Evolutionary conservation across 2,113 vertebrate species (phyloP), one percentile per base, ranked within the genome.

Genomic region (Dendrocopos noguchii): DNA sequence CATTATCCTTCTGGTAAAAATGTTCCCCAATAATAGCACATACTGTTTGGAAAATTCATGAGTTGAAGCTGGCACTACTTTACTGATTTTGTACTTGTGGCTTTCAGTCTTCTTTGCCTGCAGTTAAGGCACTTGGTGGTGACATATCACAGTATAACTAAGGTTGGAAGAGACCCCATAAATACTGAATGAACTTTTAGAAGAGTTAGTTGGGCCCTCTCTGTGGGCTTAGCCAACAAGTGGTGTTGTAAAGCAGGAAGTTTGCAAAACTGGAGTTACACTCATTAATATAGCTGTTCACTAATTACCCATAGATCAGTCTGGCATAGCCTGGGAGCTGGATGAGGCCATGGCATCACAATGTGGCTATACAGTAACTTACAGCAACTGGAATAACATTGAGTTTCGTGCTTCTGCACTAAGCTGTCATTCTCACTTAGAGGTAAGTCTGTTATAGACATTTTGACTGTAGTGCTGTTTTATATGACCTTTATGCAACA

Each of bases 281-380:
- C 15, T 66, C 12, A 22, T 36, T 88, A 87, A 73, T 17, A 19
- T 6, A 3, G 0, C 5, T 73, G 25, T 68, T 34, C 20, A 33
- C 18, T 80, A 10, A 93, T 44, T 95, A 27, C 36, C 59, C 5
- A 6, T 56, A 97, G 97, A 96, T 68, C 44, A 39, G 9, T 90
- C 34, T 94, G 96, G 95, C 25, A 53, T 19, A 80, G 66, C 72
- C 46, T 96, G 95, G 94, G 75, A 87, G 28, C 77, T 91, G 4
- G 34, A 86, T 53, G 91, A 93, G 44, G 28, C 57, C 61, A 36
- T 93, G 74, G 95, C 96, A 74, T 85, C 84, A 2, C 87, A 84
- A 67, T 97, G 96, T 63, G 97, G 96, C 39, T 97, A 94, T 11
- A 70, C 71, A 10, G 29, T 96, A 53, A 71, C 63, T 28, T 71